Percentiles rank a stretch among this genome's conserved stretches.
Evolutionary conservation across 2,888 invertebrate genomes (phyloP).

Genomic region (Steromphala cineraria): DNA sequence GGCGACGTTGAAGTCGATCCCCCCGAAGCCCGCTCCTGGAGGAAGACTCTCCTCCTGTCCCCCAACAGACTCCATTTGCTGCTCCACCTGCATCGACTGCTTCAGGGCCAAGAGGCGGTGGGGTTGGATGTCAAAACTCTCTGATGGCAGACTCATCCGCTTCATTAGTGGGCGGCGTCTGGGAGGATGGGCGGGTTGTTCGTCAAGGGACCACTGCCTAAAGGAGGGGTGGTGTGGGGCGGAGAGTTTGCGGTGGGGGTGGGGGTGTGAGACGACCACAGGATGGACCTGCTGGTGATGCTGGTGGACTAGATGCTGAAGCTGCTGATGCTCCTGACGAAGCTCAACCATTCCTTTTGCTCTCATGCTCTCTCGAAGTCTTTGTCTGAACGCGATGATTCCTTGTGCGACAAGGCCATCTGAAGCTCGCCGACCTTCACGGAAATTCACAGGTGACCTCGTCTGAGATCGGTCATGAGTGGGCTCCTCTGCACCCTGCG

Average conservation of each 20-base stretch:
- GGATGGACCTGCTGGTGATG: not conserved
- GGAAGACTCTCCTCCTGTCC: slow-evolving; percentile 45
- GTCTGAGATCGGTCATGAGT: slow-evolving; percentile 74
- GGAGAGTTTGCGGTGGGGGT: slow-evolving; percentile 42
- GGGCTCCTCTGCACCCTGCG: slow-evolving; percentile 37
- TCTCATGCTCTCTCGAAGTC: slow-evolving; percentile 86
- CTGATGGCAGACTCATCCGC: slow-evolving; percentile 73
- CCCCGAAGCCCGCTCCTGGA: not conserved
- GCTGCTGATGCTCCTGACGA: slow-evolving; percentile 76
- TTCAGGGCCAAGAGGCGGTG: slow-evolving; percentile 74
- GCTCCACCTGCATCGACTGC: slow-evolving; percentile 73
- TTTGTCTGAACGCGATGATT: slow-evolving; percentile 84
- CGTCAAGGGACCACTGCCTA: slow-evolving; percentile 63
- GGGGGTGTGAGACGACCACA: not conserved
- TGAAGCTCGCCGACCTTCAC: slow-evolving; percentile 84
- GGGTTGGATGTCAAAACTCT: slow-evolving; percentile 72
- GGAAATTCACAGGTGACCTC: slow-evolving; percentile 89
- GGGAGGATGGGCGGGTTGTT: slow-evolving; percentile 44
- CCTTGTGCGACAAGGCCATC: slow-evolving; percentile 87
- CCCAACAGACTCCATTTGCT: slow-evolving; percentile 65
- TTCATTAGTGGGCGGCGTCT: slow-evolving; percentile 68
- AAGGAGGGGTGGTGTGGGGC: slow-evolving; percentile 38
- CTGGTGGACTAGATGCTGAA: slow-evolving; percentile 47
- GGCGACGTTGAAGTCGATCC: slow-evolving; percentile 39
- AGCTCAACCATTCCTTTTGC: slow-evolving; percentile 88